Evolutionary conservation across 2,113 vertebrate species (phyloP).

Genomic region (Sus scrofa): T2T-Sscrofa CM000827.6:88935001-88935500

Average conservation of each 20-base stretch:
- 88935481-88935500: background rate
- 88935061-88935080: background rate
- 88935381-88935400: background rate
- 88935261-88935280: background rate
- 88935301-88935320: background rate
- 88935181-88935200: background rate
- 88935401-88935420: background rate
- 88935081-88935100: background rate
- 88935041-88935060: rapidly evolving
- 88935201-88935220: background rate
- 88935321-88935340: background rate
- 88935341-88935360: background rate
- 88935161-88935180: background rate
- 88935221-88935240: background rate
- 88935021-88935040: background rate
- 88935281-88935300: background rate
- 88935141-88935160: background rate
- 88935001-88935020: background rate
- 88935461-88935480: background rate
- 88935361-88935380: background rate
- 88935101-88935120: background rate
- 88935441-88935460: background rate
- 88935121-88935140: background rate
- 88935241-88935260: background rate
- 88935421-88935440: rapidly evolving